Percentiles rank a stretch among this genome's conserved stretches.
phyloP scores from a whole-genome alignment of 2,797 vertebrate genomes.

The Acridotheres tristis region DNA sequence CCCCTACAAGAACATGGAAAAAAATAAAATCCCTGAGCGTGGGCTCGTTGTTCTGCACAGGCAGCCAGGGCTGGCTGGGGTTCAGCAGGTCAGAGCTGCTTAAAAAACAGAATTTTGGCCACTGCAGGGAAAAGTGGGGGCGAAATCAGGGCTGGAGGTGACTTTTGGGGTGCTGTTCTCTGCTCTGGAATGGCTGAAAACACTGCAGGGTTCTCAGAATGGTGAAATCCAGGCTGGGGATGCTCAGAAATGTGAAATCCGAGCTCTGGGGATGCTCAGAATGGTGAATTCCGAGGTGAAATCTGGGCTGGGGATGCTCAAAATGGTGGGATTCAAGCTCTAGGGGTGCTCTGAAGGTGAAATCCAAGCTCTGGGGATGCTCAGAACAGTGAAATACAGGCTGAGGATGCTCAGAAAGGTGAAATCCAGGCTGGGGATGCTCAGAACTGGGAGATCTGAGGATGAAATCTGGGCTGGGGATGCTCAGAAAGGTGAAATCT shows the following conservation, averaged over 20 bases:
- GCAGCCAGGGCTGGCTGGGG: slow-evolving; percentile 22
- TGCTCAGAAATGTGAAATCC: accelerated
- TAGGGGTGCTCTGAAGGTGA: neutral
- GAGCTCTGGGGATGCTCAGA: neutral
- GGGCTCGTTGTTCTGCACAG: slow-evolving; percentile 13
- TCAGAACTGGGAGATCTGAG: neutral
- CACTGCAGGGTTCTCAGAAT: neutral
- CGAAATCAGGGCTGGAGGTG: neutral
- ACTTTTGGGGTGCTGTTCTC: neutral
- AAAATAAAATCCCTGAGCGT: neutral
- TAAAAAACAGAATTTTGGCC: slow-evolving; percentile 9
- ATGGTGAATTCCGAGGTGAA: accelerated
- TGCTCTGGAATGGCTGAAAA: slow-evolving; percentile 12
- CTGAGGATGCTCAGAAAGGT: accelerated
- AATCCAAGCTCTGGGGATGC: neutral
- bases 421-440: accelerated
- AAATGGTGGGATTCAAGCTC: too few species aligned
- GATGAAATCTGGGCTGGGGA: neutral
- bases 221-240: too few species aligned
- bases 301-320: too few species aligned
- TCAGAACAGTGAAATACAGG: accelerated
- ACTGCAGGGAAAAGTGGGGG: neutral
- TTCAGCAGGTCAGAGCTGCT: slow-evolving; percentile 32
- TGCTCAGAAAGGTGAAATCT: neutral
- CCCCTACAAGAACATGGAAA: slow-evolving; percentile 41